Evolutionary conservation across 2,113 vertebrate species (phyloP), one percentile per base, ranked within the genome.

Genomic region (Gasterosteus aculeatus): DNA sequence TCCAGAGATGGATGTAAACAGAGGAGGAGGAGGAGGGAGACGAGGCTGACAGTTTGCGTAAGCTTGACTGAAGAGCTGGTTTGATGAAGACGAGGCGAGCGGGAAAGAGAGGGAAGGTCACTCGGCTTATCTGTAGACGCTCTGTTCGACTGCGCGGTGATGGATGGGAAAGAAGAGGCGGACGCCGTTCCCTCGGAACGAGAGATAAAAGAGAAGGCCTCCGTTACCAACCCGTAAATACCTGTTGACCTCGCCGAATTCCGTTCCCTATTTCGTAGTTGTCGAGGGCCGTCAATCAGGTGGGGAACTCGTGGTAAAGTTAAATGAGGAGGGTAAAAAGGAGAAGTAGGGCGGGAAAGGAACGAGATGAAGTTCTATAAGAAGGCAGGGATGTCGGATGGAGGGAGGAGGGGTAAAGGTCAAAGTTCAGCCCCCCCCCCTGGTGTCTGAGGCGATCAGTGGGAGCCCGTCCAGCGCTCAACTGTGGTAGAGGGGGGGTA

Each of bases 401-500:
- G n/a, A 62, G 10, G 74, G 76, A 82, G 79, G 75, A 79, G 80
- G 81, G 77, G 51, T 63, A 12, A 53, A 73, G 81, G 79, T 88
- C 81, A 88, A 57, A 81, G 87, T 65, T 86, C 79, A 82, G 18
- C 46, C 54, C 66, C 38, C n/a, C 57, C 72, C 35, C 6, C 22
- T 26, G 22, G 77, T 75, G 75, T 80, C 72, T 31, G 5, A 69
- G 19, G 69, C n/a, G 19, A 75, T 71, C 79, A 67, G 11, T 31
- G n/a, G 62, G 61, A 74, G 75, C 19, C 44, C 69, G 70, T 70
- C 29, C 31, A 64, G 58, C 4, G 6, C 66, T 71, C 10, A 18
- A 62, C 49, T 19, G 19, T 77, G 15, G 11, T 15, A 8, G 29
- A 60, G 71, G 14, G 35, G 35, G 35, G 60, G 11, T 7, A 6